Evolutionary conservation across 2,797 vertebrate species (phyloP).

Genomic region (Hafferia zeledoni): DNA sequence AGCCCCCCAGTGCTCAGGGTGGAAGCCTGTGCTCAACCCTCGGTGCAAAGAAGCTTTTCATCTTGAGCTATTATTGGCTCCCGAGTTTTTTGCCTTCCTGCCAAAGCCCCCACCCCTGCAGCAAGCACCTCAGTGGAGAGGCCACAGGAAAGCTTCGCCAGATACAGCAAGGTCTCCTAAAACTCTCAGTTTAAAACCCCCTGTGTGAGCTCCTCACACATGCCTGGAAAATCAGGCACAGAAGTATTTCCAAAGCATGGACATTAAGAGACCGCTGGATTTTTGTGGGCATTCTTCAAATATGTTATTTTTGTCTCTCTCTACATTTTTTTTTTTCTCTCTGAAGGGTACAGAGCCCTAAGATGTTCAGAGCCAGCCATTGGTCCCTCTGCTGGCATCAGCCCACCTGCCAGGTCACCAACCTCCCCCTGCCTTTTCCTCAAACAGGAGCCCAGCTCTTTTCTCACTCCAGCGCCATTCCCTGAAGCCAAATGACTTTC

Average conservation of each 20-base stretch:
- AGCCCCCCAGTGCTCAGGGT: accelerated
- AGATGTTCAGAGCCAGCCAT: neutral
- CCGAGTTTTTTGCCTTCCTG: neutral
- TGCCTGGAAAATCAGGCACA: slow-evolving; percentile 3
- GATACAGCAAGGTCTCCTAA: neutral
- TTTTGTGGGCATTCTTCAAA: slow-evolving; percentile 46
- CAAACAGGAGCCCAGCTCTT: neutral
- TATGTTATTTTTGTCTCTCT: neutral
- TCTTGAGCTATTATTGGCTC: neutral
- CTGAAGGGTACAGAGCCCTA: neutral
- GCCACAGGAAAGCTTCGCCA: neutral
- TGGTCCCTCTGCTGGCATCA: neutral
- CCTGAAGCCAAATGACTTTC: neutral
- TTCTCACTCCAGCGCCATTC: neutral
- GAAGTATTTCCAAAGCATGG: neutral
- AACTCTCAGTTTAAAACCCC: neutral
- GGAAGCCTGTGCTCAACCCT: neutral
- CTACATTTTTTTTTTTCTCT: neutral
- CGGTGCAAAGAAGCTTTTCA: neutral
- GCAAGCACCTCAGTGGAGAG: neutral
- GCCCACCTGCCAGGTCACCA: neutral
- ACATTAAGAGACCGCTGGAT: neutral
- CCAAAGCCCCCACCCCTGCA: neutral
- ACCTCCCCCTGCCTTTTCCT: neutral
- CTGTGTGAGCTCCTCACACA: neutral